Evolutionary conservation across 1,140 invertebrate genomes (phyloP).

Genomic region (Formica exsecta): DNA sequence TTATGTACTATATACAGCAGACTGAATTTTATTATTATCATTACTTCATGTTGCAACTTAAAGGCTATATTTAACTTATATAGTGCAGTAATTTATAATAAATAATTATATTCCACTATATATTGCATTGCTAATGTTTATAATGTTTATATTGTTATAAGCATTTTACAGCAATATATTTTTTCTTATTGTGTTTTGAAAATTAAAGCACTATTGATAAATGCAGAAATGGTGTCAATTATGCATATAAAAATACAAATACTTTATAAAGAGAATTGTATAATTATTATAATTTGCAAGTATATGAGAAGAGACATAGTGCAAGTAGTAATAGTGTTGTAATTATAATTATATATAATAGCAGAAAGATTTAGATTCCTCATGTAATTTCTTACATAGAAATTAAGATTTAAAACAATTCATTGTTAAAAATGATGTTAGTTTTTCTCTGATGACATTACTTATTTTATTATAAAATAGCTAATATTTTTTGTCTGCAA

Average conservation of each 20-base stretch:
- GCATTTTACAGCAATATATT: constrained; percentile 21
- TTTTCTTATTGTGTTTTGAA: constrained; percentile 5
- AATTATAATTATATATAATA: constrained; percentile 28
- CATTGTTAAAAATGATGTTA: constrained; percentile 2
- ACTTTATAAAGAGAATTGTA: constrained; percentile 7
- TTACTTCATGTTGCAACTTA: constrained; percentile 6
- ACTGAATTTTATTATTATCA: constrained; percentile 20
- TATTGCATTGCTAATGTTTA: neutral
- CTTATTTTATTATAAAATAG: constrained; percentile 37
- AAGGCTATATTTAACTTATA: constrained; percentile 8
- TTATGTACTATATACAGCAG: constrained; percentile 20
- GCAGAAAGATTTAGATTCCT: neutral
- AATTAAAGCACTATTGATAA: constrained; percentile 10
- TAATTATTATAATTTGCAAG: neutral
- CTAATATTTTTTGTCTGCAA: constrained; percentile 4
- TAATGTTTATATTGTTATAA: neutral
- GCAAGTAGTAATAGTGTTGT: neutral
- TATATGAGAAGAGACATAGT: neutral
- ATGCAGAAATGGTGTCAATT: constrained; percentile 34
- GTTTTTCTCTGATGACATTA: neutral
- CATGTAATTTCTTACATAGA: constrained; percentile 39
- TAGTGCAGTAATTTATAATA: neutral
- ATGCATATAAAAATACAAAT: constrained; percentile 29
- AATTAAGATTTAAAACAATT: constrained; percentile 36
- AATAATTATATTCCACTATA: constrained; percentile 21